Conservation (phyloP, 2,797 vertebrate genomes). For the Peromyscus melanophrys region DNA sequence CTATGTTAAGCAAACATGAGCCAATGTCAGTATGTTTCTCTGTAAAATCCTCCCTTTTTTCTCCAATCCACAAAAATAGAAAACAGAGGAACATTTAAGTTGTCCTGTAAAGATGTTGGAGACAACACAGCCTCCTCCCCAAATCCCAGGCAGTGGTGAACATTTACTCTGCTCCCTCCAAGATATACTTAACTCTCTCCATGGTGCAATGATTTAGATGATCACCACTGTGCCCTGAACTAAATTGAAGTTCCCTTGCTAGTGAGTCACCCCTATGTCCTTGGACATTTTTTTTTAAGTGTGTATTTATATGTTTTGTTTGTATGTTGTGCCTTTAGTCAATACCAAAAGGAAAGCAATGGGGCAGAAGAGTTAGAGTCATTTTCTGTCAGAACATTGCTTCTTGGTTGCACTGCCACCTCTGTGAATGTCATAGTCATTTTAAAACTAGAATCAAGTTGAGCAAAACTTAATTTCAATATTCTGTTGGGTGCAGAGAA, state of each 20-base stretch:
- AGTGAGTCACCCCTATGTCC: background rate
- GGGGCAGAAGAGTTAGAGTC: no score
- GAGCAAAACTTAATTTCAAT: background rate
- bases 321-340: background rate
- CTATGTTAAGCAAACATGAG: background rate
- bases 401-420: fast-evolving
- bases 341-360: background rate
- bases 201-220: background rate
- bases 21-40: background rate
- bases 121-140: fast-evolving
- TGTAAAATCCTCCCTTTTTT: background rate
- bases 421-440: background rate
- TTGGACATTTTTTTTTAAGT: background rate
- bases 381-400: background rate
- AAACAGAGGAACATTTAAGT: background rate
- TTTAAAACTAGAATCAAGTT: background rate
- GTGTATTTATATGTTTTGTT: background rate
- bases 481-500: background rate
- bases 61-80: background rate
- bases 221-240: fast-evolving
- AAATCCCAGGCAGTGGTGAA: no score
- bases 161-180: background rate
- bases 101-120: background rate
- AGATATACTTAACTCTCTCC: background rate
- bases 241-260: background rate